Evolutionary conservation across 2,113 vertebrate genomes (phyloP), one percentile per base, ranked within the genome.

Genomic region (Trogon surrucura): DNA sequence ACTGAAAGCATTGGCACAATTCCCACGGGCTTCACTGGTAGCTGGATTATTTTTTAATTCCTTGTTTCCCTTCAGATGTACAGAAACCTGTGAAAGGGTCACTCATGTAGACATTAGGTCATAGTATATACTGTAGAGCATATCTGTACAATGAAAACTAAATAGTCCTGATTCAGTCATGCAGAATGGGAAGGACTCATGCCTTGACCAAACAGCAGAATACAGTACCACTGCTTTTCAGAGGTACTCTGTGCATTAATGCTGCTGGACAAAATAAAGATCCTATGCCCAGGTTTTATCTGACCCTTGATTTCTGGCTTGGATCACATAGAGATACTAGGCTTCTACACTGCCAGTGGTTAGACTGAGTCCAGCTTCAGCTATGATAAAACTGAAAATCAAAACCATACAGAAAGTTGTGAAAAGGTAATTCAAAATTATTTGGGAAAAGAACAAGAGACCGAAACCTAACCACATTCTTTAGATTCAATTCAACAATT

Each of bases 1-100:
- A 67, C 7, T 92, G 71, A 91, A 95, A 92, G 58, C 11, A 4
- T 75, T 95, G 85, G 78, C 83, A 88, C 72, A 65, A 58, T 94
- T 96, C 84, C 89, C 89, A 91, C 2, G 0, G 85, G 71, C 77
- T 94, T 85, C 84, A 61, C 57, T 84, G 62, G 64, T 65, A 90
- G 75, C 72, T 78, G 92, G 95, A 96, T 97, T 96, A 97, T 67
- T 78, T 85, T 61, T 85, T 97, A 95, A 96, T 96, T 89, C 96
- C 85, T 79, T 80, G 58, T 90, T 95, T 96, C 89, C 92, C 92
- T 95, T 96, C 93, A 96, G 71, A 97, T 66, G 92, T 53, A 91
- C 87, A 95, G 91, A 78, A 91, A 90, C 64, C 88, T 89, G 89
- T 89, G 78, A 95, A 94, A 92, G 78, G 96, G 91, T 96, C 94